Conservation (phyloP, 2,888 invertebrate genomes). For the Phytoseiulus persimilis region DNA sequence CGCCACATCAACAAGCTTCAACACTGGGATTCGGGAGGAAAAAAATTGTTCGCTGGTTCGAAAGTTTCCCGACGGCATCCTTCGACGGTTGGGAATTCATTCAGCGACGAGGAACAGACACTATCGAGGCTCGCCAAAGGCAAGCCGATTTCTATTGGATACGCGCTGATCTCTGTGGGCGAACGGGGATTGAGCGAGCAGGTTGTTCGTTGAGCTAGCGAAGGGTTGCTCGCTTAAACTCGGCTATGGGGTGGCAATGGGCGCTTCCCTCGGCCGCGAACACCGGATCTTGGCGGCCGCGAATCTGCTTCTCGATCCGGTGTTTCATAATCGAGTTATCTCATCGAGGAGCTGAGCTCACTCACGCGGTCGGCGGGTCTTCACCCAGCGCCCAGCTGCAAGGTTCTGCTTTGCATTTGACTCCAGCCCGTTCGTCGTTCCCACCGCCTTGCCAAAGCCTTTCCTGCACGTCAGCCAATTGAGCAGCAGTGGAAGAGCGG, state of each 20-base stretch:
- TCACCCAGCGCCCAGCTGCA: neutral
- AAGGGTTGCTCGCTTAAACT: neutral
- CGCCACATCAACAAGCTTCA: too few species aligned
- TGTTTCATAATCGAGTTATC: conserved; percentile 5
- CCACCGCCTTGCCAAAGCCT: neutral
- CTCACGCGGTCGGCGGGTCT: neutral
- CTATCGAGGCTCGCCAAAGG: neutral
- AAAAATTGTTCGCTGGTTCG: too few species aligned
- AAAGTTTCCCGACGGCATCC: too few species aligned
- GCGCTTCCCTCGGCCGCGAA: neutral
- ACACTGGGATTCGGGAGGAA: too few species aligned
- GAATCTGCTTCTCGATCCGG: neutral
- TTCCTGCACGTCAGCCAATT: neutral
- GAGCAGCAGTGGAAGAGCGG: neutral
- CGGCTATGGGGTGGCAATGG: neutral
- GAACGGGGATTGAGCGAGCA: neutral
- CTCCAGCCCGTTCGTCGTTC: neutral
- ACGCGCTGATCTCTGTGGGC: neutral
- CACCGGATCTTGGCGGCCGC: neutral
- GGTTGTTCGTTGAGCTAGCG: neutral
- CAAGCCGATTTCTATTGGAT: neutral
- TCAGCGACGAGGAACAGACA: neutral
- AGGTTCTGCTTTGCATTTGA: neutral
- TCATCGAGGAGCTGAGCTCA: neutral
- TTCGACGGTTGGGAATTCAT: too few species aligned